These are phyloP conservation scores for Excalfactoria chinensis DNA, from an alignment of 2,113 vertebrate genomes.

Conservation along the genomic window DNA sequence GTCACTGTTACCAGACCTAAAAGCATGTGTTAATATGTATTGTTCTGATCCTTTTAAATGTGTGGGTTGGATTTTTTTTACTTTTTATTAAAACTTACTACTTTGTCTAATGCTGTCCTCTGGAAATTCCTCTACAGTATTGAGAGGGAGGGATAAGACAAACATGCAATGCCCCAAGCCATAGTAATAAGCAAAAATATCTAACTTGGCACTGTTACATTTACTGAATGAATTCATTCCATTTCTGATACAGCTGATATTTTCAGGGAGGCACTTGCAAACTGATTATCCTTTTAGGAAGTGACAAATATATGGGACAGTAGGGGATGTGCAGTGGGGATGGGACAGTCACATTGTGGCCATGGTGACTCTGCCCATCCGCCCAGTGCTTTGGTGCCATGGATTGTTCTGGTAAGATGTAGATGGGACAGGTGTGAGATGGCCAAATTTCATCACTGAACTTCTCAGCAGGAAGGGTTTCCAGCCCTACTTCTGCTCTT, in stretches of 20 bases:
- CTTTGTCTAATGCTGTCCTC: not conserved
- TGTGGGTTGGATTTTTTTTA: not conserved
- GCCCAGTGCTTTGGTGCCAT: not conserved
- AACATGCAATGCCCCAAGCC: not conserved
- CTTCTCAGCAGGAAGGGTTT: not conserved
- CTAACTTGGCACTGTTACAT: not conserved
- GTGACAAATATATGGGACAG: rapidly evolving
- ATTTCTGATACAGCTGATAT: not conserved
- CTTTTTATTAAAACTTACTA: not conserved
- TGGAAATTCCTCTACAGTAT: not conserved
- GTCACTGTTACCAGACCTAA: not conserved
- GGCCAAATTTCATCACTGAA: not conserved
- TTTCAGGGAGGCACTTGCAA: not conserved
- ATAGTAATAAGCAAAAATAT: not conserved
- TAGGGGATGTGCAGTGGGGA: rapidly evolving
- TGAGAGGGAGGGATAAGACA: not conserved
- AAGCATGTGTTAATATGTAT: not conserved
- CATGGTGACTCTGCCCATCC: not conserved
- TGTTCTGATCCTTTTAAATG: not conserved
- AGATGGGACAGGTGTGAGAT: not conserved
- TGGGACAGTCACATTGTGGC: not conserved
- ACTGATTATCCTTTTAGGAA: not conserved
- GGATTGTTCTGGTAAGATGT: not conserved
- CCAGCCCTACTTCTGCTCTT: not conserved
- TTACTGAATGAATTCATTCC: not conserved